Evolutionary conservation across 1,140 invertebrate genomes (phyloP).

Genomic region (Oedothorax gibbosus): DNA sequence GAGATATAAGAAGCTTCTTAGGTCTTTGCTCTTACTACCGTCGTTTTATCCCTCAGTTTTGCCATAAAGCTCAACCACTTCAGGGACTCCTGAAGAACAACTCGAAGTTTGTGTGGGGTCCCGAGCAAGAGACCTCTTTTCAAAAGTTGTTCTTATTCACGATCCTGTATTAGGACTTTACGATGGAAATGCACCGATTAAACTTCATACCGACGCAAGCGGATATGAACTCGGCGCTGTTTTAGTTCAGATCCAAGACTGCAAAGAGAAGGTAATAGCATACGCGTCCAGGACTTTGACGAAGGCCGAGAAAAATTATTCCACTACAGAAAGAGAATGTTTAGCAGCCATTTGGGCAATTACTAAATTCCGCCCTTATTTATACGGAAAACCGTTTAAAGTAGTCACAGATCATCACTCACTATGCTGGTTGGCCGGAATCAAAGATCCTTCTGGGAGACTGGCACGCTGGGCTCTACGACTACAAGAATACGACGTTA

Average conservation of each 20-base stretch:
- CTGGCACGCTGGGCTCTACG: background rate
- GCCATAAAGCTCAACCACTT: background rate
- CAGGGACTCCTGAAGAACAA: background rate
- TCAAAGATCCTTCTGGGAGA: background rate
- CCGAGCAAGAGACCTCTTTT: background rate
- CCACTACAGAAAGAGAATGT: no score
- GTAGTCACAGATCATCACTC: background rate
- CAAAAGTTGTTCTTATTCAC: background rate
- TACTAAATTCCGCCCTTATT: no score
- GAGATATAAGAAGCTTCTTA: conserved; percentile 21
- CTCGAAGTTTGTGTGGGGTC: background rate
- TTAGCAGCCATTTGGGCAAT: no score
- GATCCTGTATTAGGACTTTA: background rate
- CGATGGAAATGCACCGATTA: background rate
- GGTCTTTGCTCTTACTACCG: conserved; percentile 5
- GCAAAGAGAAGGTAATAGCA: background rate
- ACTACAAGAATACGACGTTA: background rate
- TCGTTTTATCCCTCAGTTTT: background rate
- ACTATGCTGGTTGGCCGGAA: background rate
- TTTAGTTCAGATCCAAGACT: conserved; percentile 8
- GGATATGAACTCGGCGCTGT: background rate
- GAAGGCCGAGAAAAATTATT: no score
- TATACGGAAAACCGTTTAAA: background rate
- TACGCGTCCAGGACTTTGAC: no score
- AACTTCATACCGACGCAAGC: conserved; percentile 4